Conservation (phyloP, 2,113 vertebrate genomes). For the Arenaria interpres region DNA sequence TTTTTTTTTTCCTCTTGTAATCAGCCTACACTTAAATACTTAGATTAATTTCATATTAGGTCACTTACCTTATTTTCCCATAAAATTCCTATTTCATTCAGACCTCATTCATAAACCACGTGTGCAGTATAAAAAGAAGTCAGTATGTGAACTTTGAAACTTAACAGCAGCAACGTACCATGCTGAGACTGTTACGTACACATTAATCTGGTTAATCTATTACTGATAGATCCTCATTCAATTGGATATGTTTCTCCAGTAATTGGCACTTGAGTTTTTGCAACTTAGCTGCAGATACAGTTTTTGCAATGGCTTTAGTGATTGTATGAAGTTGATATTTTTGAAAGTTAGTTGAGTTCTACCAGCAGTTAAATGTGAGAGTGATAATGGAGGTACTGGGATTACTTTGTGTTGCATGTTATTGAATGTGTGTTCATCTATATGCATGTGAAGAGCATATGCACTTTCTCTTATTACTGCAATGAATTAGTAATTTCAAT, state of each 20-base stretch:
- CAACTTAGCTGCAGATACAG: not conserved
- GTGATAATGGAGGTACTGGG: not conserved
- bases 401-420: not conserved
- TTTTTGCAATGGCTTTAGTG: not conserved
- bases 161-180: constrained; percentile 26
- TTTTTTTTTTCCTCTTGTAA: not conserved
- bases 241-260: not conserved
- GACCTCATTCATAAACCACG: not conserved
- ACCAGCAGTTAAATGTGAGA: not conserved
- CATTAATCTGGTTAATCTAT: constrained; percentile 75
- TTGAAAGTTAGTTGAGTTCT: not conserved
- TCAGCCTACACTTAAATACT: not conserved
- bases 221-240: constrained; percentile 59
- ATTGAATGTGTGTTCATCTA: not conserved
- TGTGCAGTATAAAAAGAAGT: not conserved
- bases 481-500: not conserved
- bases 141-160: constrained; percentile 70
- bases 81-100: not conserved
- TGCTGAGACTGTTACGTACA: constrained; percentile 21
- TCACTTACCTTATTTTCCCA: constrained; percentile 57
- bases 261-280: not conserved
- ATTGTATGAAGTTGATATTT: not conserved
- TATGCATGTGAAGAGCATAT: not conserved
- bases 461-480: not conserved
- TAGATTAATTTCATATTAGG: not conserved